Evolutionary conservation across 2,888 invertebrate genomes (phyloP), one percentile per base, ranked within the genome.

Genomic region (Machimus rusticus): DNA sequence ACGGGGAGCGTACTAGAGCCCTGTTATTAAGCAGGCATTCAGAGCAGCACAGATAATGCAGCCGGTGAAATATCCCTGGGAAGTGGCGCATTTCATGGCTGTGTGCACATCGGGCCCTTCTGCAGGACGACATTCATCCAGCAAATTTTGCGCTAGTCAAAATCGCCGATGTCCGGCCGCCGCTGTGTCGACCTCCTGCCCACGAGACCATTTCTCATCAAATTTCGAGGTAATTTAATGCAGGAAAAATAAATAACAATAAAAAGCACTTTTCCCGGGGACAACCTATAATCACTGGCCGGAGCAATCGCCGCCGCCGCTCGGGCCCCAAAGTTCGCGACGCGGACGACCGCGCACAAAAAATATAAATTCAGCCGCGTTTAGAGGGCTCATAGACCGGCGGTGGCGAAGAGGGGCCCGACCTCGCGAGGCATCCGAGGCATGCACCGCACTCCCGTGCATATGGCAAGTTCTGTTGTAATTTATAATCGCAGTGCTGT

Each of bases 401-500:
- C 66, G 12, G 43, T 16, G 43, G 12, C 14, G 43, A 12, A 16
- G 14, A 55, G 14, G 16, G 23, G 12, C n/a, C 39, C 16, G 23
- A n/a, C 37, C 37, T 19, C 66, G 34, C 37, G 34, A 14, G 19
- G 37, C 66, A 57, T 84, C 23, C 23, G 34, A 19, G 39, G 31
- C 23, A 82, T 66, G 37, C 66, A 84, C 39, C 39, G 43, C 39
- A 37, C 55, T 84, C 82, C 66, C 51, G 23, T 84, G 37, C 82
- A 84, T 84, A 84, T 84, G 82, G 82, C 82, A 57, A 39, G 82
- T 66, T 66, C 82, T 84, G 82, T 66, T 84, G 82, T 89, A 90
- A 90, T 90, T 90, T 90, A 90, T 90, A 90, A 90, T 90, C 89
- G 89, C 89, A 89, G 89, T 90, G 89, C 89, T 90, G 12, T 12